phyloP scores from a whole-genome alignment of 2,113 vertebrate genomes.

The Chloroceryle aenea region DNA sequence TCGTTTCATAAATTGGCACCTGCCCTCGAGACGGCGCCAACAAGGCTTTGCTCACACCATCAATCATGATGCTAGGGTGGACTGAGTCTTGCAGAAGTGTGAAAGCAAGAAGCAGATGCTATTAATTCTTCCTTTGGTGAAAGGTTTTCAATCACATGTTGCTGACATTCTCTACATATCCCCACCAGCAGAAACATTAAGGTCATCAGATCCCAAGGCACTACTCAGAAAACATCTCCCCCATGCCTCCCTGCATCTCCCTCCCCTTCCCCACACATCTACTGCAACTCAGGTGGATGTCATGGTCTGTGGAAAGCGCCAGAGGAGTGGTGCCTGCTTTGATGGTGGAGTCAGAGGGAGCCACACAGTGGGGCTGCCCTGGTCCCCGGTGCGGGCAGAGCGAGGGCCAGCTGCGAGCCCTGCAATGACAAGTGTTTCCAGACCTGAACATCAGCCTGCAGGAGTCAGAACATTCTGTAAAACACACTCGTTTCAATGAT shows the following conservation, averaged over 20 bases:
- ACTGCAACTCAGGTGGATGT: background rate
- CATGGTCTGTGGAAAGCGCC: background rate
- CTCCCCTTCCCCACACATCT: background rate
- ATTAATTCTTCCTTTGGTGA: constrained; percentile 35
- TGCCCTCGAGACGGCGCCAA: constrained; percentile 63
- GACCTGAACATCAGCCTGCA: background rate
- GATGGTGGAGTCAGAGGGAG: background rate
- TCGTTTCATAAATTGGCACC: background rate
- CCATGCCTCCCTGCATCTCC: background rate
- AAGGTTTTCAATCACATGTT: background rate
- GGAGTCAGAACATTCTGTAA: background rate
- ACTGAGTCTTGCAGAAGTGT: background rate
- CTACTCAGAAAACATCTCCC: background rate
- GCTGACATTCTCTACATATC: background rate
- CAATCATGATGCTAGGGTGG: constrained; percentile 22
- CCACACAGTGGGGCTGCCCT: background rate
- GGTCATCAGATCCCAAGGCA: background rate
- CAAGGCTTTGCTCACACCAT: constrained; percentile 54
- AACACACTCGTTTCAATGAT: background rate
- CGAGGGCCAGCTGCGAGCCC: background rate
- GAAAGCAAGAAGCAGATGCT: constrained; percentile 18
- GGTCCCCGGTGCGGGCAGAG: background rate
- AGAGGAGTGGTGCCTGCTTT: background rate
- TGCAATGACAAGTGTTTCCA: background rate
- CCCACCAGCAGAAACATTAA: background rate